Conservation (phyloP, 2,113 vertebrate species). For the Pogonocichla stellata region DNA sequence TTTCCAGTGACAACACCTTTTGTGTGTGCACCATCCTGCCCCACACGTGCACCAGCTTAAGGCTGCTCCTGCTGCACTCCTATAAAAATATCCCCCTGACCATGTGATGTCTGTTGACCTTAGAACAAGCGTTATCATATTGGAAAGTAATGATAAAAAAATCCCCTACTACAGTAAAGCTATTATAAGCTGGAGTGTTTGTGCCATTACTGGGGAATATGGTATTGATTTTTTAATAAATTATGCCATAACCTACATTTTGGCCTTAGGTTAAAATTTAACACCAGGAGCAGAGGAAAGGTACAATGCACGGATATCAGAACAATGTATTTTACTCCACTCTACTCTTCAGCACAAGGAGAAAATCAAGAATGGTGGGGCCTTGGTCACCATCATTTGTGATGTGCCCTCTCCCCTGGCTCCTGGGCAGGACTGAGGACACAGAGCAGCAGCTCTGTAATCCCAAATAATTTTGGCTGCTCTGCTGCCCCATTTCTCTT, state of each 20-base stretch:
- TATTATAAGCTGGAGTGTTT: constrained; percentile 62
- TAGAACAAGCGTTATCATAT: constrained; percentile 56
- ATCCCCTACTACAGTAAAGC: constrained; percentile 36
- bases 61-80: neutral
- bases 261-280: constrained; percentile 57
- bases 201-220: constrained; percentile 62
- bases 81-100: neutral
- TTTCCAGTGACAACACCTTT: accelerated
- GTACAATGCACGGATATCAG: neutral
- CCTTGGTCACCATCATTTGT: neutral
- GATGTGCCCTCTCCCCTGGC: neutral
- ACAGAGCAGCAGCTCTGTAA: neutral
- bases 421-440: neutral
- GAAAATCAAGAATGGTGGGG: neutral
- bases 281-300: constrained; percentile 22
- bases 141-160: constrained; percentile 63
- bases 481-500: neutral
- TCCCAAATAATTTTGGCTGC: neutral
- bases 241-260: constrained; percentile 61
- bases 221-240: constrained; percentile 68
- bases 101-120: constrained; percentile 61
- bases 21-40: neutral
- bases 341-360: neutral
- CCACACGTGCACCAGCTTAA: neutral
- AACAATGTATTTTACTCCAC: neutral